A percentile compares a stretch with the other conserved stretches of the same genome.
Conservation (phyloP, 2,797 vertebrate genomes). For the Dallia pectoralis region DNA sequence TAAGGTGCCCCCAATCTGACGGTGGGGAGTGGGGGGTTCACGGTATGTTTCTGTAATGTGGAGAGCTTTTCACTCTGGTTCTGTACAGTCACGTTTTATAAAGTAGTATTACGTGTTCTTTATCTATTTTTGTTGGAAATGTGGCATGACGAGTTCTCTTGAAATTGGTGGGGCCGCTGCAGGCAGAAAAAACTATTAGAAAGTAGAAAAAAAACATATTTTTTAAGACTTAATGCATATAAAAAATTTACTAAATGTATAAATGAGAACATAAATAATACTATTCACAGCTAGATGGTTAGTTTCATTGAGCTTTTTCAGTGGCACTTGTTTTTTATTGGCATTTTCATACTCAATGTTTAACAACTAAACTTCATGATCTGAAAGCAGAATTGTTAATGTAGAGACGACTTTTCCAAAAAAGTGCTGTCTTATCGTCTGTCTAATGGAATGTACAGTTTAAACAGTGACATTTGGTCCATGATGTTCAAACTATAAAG, state of each 20-base stretch:
- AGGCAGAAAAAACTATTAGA: conserved; percentile 36
- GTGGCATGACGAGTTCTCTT: conserved; percentile 57
- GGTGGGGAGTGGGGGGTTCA: conserved; percentile 9
- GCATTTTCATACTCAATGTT: conserved; percentile 48
- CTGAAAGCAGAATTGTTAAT: conserved; percentile 29
- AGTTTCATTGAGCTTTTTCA: conserved; percentile 59
- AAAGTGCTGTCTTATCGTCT: conserved; percentile 28
- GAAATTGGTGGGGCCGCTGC: conserved; percentile 35
- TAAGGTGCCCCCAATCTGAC: background rate
- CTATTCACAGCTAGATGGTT: conserved; percentile 65
- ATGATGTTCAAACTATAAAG: conserved; percentile 17
- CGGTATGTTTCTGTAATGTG: conserved; percentile 36
- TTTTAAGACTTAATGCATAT: conserved; percentile 29
- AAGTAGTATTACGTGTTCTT: conserved; percentile 51
- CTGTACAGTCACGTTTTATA: conserved; percentile 46
- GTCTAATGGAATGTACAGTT: conserved; percentile 37
- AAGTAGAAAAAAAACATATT: conserved; percentile 22
- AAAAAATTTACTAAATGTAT: conserved; percentile 44
- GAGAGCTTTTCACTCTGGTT: conserved; percentile 42
- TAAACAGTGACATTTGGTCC: conserved; percentile 10
- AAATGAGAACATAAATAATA: conserved; percentile 32
- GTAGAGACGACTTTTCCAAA: conserved; percentile 35
- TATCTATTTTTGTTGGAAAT: conserved; percentile 49
- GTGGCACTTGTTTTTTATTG: conserved; percentile 56
- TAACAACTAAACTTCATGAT: conserved; percentile 24